Conservation (phyloP, 2,113 vertebrate genomes). For the Azemiops feae region DNA sequence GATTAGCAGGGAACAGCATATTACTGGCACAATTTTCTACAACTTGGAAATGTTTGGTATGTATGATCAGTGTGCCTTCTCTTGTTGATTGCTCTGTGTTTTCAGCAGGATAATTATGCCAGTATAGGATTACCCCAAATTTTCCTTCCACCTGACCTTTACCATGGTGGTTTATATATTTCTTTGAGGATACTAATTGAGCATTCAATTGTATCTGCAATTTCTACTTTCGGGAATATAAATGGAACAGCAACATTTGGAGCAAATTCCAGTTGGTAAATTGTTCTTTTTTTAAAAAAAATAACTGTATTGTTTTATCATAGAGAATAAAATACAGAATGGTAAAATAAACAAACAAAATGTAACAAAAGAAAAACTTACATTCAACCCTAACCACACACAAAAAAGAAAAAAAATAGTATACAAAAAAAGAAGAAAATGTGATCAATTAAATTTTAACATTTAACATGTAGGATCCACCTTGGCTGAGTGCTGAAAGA, state of each 20-base stretch:
- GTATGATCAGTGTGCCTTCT: background rate
- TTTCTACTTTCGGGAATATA: background rate
- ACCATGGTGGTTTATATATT: background rate
- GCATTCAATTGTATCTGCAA: background rate
- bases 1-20: background rate
- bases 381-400: too few species aligned
- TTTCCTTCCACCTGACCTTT: background rate
- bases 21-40: background rate
- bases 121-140: background rate
- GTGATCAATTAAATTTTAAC: too few species aligned
- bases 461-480: too few species aligned
- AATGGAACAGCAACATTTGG: background rate
- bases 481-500: too few species aligned
- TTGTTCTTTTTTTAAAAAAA: background rate
- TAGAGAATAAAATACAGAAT: too few species aligned
- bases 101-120: background rate
- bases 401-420: too few species aligned
- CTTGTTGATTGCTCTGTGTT: background rate
- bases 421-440: too few species aligned
- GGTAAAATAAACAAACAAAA: too few species aligned
- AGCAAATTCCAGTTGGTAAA: constrained; percentile 5
- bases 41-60: background rate
- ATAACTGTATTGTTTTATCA: too few species aligned
- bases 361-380: too few species aligned
- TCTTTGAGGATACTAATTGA: background rate